A percentile compares a stretch with the other conserved stretches of the same genome.
Conservation (phyloP, 2,888 invertebrate species). For the Drosophila acutilabella region DNA sequence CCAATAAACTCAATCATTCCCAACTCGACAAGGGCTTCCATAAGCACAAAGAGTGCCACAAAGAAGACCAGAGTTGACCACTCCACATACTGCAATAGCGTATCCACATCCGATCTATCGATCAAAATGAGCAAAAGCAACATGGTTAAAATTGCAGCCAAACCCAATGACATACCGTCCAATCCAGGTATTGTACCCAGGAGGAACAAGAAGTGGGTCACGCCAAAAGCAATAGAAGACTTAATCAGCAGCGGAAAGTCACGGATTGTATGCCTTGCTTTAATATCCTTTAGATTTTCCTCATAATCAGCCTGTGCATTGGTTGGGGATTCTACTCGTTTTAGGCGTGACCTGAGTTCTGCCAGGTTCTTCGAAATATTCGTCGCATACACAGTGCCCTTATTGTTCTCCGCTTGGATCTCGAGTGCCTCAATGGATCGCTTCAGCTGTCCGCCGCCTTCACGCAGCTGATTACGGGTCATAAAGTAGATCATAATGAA, state of each 20-base stretch:
- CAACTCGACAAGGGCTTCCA: slow-evolving; percentile 13
- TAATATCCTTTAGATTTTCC: background rate
- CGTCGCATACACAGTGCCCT: background rate
- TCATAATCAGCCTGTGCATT: background rate
- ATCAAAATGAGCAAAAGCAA: slow-evolving; percentile 10
- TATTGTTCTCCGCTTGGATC: background rate
- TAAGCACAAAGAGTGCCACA: slow-evolving; percentile 5
- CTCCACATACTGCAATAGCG: background rate
- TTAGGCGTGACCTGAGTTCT: background rate
- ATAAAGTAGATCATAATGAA: slow-evolving; percentile 14
- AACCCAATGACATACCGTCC: background rate
- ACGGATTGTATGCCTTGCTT: background rate
- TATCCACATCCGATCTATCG: background rate
- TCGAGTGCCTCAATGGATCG: slow-evolving; percentile 2
- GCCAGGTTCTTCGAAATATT: background rate
- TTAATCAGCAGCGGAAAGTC: slow-evolving; percentile 14
- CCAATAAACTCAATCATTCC: slow-evolving; percentile 12
- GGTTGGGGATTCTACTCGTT: background rate
- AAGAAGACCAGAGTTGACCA: slow-evolving; percentile 21
- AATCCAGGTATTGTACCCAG: background rate
- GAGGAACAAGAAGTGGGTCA: background rate
- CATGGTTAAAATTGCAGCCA: slow-evolving; percentile 1
- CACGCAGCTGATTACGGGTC: background rate
- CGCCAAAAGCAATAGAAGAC: background rate
- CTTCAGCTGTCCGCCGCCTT: background rate